phyloP scores from a whole-genome alignment of 35 echinoderm and acorn worm genomes.

The Ophioderma brevispina region DNA sequence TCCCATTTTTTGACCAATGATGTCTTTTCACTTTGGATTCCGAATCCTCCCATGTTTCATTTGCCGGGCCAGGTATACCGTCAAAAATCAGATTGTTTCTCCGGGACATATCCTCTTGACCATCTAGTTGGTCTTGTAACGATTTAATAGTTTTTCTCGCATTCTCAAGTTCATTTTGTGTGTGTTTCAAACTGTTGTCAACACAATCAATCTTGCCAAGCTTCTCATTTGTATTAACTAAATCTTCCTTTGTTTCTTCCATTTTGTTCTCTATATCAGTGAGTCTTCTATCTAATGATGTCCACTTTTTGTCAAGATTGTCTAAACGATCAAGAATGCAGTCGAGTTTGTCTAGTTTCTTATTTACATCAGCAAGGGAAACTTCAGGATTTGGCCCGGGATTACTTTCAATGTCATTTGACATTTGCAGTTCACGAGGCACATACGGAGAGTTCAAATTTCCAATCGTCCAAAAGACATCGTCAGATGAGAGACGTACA shows the following conservation, averaged over 20 bases:
- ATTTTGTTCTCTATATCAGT: background rate
- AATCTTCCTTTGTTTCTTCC: background rate
- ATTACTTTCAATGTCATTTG: background rate
- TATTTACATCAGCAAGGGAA: background rate
- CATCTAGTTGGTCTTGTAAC: background rate
- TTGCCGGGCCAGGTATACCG: background rate
- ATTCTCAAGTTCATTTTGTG: background rate
- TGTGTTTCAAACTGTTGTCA: background rate
- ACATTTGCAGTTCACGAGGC: background rate
- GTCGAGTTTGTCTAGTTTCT: background rate
- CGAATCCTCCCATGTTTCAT: background rate
- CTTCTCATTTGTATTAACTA: background rate
- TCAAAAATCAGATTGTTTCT: background rate
- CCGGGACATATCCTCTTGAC: background rate
- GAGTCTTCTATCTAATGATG: background rate
- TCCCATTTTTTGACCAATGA: background rate
- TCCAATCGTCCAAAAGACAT: background rate
- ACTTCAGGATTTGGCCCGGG: background rate
- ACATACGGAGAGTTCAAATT: background rate
- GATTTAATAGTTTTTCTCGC: background rate
- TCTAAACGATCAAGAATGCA: background rate
- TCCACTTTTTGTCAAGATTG: background rate
- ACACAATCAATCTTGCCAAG: background rate
- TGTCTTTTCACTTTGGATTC: background rate
- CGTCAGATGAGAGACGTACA: no score